Evolutionary conservation across 1,140 invertebrate genomes (phyloP), one percentile per base, ranked within the genome.

Genomic region (Drosophila yakuba): DNA sequence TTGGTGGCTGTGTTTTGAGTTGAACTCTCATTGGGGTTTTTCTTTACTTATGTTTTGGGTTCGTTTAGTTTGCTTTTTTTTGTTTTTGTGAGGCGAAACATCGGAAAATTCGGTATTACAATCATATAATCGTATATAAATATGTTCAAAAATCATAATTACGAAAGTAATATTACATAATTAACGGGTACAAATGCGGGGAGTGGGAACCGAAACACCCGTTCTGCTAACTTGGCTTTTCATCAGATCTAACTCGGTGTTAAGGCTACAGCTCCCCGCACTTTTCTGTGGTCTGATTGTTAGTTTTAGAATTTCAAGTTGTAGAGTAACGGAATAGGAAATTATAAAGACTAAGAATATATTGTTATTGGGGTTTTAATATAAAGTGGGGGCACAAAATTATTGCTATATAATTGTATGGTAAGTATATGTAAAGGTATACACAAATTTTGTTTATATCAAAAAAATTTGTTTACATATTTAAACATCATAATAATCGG

Each of bases 21-120:
- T 54, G 35, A 62, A 78, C 35, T 63, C 51, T 72, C 61, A 67
- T 57, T 55, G 63, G 52, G 71, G 51, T 47, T 75, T 48, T 44
- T 43, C 25, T 68, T 48, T 45, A 35, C 25, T 68, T 59, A 39
- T 59, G 23, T 72, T 32, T 57, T 57, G 47, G 54, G 39, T 61
- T 43, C 36, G 52, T 63, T 73, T 75, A 61, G 61, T 80, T 76
- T 80, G 54, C 74, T 77, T 74, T 72, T 80, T 82, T 43, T 77
- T 41, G 48, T 83, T 91, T 83, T 88, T 91, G 91, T 92, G 91
- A 92, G 91, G 91, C 91, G 91, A 92, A 91, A 92, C 91, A 92
- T 92, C 78, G 78, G 91, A 92, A 91, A 92, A 92, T 85, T 92
- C 91, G 90, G 91, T 82, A 92, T 92, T 90, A 91, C 91, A 92